Percentiles rank a stretch among this genome's conserved stretches.
These are phyloP conservation scores for Anguilla rostrata DNA, from an alignment of 2,113 vertebrate species.

Conservation along the genomic window DNA sequence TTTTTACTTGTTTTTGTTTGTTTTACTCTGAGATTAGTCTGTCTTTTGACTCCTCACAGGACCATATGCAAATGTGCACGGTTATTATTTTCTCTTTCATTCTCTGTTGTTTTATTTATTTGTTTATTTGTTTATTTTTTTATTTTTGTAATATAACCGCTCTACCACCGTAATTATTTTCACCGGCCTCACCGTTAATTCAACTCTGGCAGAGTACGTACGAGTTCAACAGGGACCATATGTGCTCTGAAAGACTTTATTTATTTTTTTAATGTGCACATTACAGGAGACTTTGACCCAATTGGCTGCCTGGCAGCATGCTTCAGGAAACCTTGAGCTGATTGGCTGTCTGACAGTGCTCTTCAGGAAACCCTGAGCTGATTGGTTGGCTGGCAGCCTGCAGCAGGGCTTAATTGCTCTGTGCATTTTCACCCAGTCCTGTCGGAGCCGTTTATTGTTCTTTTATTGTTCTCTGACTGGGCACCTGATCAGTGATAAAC, in stretches of 20 bases:
- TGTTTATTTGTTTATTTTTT: not conserved
- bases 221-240: too few relatives aligned
- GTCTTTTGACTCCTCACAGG: not conserved
- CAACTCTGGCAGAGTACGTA: too few relatives aligned
- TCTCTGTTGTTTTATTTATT: not conserved
- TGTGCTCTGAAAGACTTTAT: too few relatives aligned
- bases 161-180: too few relatives aligned
- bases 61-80: not conserved
- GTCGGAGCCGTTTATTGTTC: too few relatives aligned
- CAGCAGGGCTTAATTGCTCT: not conserved
- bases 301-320: too few relatives aligned
- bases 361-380: not conserved
- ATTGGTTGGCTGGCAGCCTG: not conserved
- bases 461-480: too few relatives aligned
- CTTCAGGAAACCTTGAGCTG: not conserved
- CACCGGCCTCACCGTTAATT: not conserved
- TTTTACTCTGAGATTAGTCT: not conserved
- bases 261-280: too few relatives aligned
- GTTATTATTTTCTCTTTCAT: not conserved
- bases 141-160: too few relatives aligned
- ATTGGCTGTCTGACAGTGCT: not conserved
- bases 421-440: not conserved
- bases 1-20: not conserved
- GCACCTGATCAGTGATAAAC: too few relatives aligned
- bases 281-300: too few relatives aligned